Evolutionary conservation across 2,797 vertebrate species (phyloP).

Genomic region (Coccyzus lansbergi): DNA sequence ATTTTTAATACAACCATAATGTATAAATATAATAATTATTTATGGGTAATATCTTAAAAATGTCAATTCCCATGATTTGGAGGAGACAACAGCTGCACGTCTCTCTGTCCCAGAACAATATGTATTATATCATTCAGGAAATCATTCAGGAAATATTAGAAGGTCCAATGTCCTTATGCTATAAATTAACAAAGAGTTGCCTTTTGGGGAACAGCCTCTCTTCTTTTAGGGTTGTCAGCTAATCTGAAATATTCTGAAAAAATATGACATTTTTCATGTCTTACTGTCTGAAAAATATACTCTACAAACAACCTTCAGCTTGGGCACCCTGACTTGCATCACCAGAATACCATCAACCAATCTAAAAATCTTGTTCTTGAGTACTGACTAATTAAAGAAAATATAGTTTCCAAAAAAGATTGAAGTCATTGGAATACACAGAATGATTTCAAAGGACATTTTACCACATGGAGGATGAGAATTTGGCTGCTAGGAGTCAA

Average conservation of each 20-base stretch:
- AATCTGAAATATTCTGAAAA: not conserved
- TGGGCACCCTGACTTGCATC: not conserved
- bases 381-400: not conserved
- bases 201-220: not conserved
- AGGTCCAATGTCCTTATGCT: not conserved
- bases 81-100: not conserved
- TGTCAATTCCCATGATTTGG: not conserved
- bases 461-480: not conserved
- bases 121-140: not conserved
- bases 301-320: not conserved
- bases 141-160: not conserved
- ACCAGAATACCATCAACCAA: not conserved
- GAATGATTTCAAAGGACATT: not conserved
- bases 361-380: not conserved
- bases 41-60: not conserved
- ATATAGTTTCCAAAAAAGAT: not conserved
- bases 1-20: not conserved
- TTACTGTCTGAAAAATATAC: not conserved
- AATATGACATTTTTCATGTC: not conserved
- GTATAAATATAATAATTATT: not conserved
- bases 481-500: not conserved
- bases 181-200: not conserved
- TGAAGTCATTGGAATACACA: not conserved
- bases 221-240: not conserved
- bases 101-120: not conserved